Percentiles rank a stretch among this genome's conserved stretches.
Conservation (phyloP, 1,140 invertebrate genomes). For the Episyrphus balteatus region DNA sequence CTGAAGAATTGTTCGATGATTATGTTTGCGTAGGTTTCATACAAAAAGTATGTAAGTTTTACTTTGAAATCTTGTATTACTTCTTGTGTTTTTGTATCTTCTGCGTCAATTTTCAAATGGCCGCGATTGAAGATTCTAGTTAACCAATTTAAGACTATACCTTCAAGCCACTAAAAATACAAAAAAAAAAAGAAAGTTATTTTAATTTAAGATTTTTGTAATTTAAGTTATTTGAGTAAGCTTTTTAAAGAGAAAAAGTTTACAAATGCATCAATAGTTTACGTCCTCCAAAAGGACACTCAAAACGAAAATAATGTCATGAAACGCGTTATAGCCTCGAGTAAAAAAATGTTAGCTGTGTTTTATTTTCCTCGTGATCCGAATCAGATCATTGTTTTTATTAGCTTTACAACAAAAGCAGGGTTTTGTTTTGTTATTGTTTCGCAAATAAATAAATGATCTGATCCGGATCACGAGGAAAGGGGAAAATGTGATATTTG, state of each 20-base stretch:
- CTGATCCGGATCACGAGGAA: too few relatives aligned
- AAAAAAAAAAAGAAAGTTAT: conserved; percentile 5
- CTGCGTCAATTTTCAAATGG: conserved; percentile 37
- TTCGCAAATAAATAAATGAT: too few relatives aligned
- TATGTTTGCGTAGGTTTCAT: conserved; percentile 76
- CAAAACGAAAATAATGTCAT: too few relatives aligned
- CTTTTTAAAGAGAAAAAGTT: background rate
- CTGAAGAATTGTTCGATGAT: conserved; percentile 89
- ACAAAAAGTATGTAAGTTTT: conserved; percentile 75
- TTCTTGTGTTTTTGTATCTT: conserved; percentile 42
- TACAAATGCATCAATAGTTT: too few relatives aligned
- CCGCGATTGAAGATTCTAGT: conserved; percentile 61
- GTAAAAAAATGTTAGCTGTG: too few relatives aligned
- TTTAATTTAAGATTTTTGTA: conserved; percentile 8
- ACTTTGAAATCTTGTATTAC: conserved; percentile 58
- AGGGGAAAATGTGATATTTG: too few relatives aligned
- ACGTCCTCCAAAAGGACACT: too few relatives aligned
- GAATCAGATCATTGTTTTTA: too few relatives aligned
- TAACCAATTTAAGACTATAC: conserved; percentile 72
- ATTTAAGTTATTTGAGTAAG: background rate
- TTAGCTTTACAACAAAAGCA: too few relatives aligned
- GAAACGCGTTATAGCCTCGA: too few relatives aligned
- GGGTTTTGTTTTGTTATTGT: too few relatives aligned
- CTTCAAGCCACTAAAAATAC: conserved; percentile 61
- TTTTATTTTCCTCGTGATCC: too few relatives aligned